phyloP scores from a whole-genome alignment of 2,797 vertebrate genomes.

The Ctenopoma multispine region DNA sequence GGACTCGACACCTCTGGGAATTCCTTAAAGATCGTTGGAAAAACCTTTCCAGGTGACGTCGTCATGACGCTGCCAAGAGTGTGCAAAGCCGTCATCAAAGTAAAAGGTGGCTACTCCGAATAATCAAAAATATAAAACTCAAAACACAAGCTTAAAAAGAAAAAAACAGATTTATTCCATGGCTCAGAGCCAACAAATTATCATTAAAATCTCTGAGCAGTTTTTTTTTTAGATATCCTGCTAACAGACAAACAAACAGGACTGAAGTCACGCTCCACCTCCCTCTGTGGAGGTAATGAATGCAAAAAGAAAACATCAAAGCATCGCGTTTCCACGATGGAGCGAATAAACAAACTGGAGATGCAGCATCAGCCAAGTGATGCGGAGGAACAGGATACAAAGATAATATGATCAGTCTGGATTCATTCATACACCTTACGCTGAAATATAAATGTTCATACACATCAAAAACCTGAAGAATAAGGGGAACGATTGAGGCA shows the following conservation, averaged over 20 bases:
- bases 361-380: not conserved
- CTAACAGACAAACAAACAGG: not conserved
- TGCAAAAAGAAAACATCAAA: conserved; percentile 36
- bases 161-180: too few species aligned
- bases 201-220: not conserved
- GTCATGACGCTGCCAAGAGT: too few species aligned
- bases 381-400: not conserved
- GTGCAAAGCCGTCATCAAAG: too few species aligned
- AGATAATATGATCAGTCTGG: not conserved
- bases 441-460: not conserved
- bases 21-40: too few species aligned
- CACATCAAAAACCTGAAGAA: not conserved
- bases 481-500: conserved; percentile 6
- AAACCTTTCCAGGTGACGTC: too few species aligned
- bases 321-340: conserved; percentile 7
- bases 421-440: not conserved
- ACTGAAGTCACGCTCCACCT: not conserved
- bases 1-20: too few species aligned
- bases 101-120: too few species aligned
- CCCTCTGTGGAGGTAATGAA: conserved; percentile 1
- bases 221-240: not conserved
- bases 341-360: conserved; percentile 18
- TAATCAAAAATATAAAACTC: too few species aligned
- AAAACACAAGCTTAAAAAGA: too few species aligned
- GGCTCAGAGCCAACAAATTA: not conserved